Percentiles rank a stretch among this genome's conserved stretches.
Conservation (phyloP, 1,140 invertebrate species). For the Tribolium madens region DNA sequence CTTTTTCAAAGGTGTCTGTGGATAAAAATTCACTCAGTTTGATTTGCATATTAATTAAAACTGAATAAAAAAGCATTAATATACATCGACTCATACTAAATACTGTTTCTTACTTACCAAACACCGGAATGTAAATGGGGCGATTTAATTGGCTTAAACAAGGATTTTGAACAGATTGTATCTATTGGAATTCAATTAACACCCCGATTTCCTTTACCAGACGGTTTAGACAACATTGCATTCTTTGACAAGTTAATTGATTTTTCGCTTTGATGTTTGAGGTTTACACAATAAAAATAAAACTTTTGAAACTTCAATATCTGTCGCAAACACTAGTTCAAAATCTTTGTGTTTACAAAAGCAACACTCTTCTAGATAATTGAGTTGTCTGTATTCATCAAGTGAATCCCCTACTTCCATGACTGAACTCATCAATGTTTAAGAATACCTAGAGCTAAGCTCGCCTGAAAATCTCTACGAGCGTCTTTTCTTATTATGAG, state of each 20-base stretch:
- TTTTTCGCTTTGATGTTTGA: background rate
- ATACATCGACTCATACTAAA: background rate
- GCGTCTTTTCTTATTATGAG: conserved; percentile 3
- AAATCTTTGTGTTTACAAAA: conserved; percentile 11
- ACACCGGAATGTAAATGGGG: background rate
- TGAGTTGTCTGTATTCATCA: conserved; percentile 29
- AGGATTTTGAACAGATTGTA: conserved; percentile 36
- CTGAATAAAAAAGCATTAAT: background rate
- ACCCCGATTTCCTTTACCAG: conserved; percentile 12
- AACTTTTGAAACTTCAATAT: background rate
- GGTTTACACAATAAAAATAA: background rate
- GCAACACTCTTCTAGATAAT: conserved; percentile 6
- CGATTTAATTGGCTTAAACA: conserved; percentile 35
- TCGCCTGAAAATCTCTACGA: background rate
- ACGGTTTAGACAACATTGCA: background rate
- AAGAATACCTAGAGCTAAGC: conserved; percentile 26
- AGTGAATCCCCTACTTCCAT: conserved; percentile 18
- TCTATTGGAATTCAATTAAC: conserved; percentile 41
- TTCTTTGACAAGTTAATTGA: conserved; percentile 12
- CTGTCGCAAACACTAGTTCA: background rate
- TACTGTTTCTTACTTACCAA: background rate
- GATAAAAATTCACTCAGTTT: background rate
- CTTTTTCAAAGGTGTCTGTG: background rate
- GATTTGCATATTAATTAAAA: conserved; percentile 14
- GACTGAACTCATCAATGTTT: conserved; percentile 26